Conservation (phyloP, 1,140 invertebrate genomes). For the Sweltsa coloradensis region DNA sequence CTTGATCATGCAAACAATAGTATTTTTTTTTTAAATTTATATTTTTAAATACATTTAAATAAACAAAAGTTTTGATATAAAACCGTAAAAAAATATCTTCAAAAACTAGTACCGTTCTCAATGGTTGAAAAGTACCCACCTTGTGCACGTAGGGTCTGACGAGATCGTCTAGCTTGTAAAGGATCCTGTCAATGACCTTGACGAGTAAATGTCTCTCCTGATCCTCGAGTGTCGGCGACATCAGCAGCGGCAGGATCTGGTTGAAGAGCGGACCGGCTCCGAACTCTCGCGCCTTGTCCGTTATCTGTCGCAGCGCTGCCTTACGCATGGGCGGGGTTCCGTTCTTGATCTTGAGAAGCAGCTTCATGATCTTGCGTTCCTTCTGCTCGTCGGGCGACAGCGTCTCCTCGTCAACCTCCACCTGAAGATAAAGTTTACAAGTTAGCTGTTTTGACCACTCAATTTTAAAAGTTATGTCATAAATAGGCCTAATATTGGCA, state of each 20-base stretch:
- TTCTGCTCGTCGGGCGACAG: conserved; percentile 94
- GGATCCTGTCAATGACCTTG: conserved; percentile 96
- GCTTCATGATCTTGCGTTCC: conserved; percentile 98
- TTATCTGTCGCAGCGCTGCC: conserved; percentile 93
- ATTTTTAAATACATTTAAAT: background rate
- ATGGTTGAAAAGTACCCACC: conserved; percentile 32
- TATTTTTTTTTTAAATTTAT: too few species aligned
- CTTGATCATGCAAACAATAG: too few species aligned
- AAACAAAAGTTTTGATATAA: too few species aligned
- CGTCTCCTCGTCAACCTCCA: conserved; percentile 95
- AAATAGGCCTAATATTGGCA: too few species aligned
- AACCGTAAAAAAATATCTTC: conserved; percentile 10
- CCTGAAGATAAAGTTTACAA: conserved; percentile 24
- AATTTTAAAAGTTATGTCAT: too few species aligned
- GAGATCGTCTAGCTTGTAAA: conserved; percentile 98
- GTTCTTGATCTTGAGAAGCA: conserved; percentile 97
- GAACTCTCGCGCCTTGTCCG: conserved; percentile 96
- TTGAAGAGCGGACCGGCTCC: conserved; percentile 98
- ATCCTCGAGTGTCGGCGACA: conserved; percentile 98
- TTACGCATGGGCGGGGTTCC: conserved; percentile 99
- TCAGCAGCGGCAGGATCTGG: conserved; percentile 94
- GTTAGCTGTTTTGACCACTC: too few species aligned
- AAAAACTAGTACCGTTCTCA: background rate
- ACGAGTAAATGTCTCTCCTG: conserved; percentile 99
- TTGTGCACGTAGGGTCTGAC: conserved; percentile 99